These are phyloP conservation scores for Sibirionetta formosa DNA, from an alignment of 2,797 vertebrate genomes.

Conservation along the genomic window DNA sequence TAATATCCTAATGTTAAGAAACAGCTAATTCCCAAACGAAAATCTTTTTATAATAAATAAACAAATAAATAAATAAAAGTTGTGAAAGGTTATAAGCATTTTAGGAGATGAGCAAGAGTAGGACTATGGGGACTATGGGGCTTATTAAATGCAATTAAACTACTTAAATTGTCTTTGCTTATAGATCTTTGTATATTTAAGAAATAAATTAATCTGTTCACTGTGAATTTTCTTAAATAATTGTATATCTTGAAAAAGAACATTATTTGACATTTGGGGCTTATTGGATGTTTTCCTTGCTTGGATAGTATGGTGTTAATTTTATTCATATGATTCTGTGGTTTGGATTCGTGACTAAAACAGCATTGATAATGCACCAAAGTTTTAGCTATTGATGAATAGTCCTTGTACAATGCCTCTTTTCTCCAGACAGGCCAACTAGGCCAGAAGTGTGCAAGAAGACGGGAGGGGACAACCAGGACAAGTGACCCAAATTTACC, in stretches of 20 bases:
- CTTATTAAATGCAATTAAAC: neutral
- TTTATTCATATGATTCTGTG: no score
- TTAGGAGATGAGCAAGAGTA: neutral
- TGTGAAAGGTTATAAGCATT: no score
- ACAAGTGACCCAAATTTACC: neutral
- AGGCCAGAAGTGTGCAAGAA: neutral
- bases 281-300: neutral
- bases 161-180: neutral
- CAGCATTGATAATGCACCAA: neutral
- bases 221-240: neutral
- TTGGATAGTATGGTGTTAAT: no score
- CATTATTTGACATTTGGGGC: neutral
- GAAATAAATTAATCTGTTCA: neutral
- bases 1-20: neutral
- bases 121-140: neutral
- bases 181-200: neutral
- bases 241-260: neutral
- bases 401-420: neutral
- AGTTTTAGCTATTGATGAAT: neutral
- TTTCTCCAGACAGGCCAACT: neutral
- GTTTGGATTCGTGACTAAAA: neutral
- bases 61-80: no score
- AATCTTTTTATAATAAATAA: neutral
- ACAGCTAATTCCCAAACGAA: neutral
- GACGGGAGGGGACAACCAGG: neutral